Percentiles rank a stretch among this genome's conserved stretches.
Conservation (phyloP, 2,888 invertebrate genomes). For the Arge pagana region DNA sequence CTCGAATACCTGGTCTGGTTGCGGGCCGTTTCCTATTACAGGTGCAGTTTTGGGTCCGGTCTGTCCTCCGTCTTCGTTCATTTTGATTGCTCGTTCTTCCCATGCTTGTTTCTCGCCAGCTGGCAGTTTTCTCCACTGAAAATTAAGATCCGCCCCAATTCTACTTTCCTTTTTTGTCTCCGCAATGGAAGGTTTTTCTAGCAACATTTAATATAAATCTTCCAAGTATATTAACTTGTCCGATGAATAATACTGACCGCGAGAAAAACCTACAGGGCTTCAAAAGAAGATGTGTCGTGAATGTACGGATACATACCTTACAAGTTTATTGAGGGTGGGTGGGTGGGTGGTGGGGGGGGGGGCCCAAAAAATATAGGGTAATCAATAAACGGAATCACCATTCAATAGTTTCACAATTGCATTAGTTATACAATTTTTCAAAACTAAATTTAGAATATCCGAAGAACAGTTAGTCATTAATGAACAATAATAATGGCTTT, state of each 20-base stretch:
- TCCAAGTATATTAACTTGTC: background rate
- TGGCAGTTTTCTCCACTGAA: slow-evolving; percentile 91
- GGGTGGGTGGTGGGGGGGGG: too few relatives aligned
- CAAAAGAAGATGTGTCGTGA: slow-evolving; percentile 20
- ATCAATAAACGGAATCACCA: too few relatives aligned
- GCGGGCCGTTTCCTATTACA: slow-evolving; percentile 42
- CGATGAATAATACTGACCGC: background rate
- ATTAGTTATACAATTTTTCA: too few relatives aligned
- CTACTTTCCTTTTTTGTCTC: background rate
- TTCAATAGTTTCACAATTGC: too few relatives aligned
- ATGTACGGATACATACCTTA: slow-evolving; percentile 11
- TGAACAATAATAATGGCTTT: too few relatives aligned
- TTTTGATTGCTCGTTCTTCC: slow-evolving; percentile 89
- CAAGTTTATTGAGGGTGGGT: too few relatives aligned
- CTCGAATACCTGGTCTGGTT: slow-evolving; percentile 70
- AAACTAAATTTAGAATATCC: too few relatives aligned
- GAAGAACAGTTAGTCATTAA: too few relatives aligned
- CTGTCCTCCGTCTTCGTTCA: slow-evolving; percentile 85
- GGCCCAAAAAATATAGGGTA: too few relatives aligned
- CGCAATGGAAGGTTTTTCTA: slow-evolving; percentile 18
- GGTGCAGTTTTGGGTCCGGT: slow-evolving; percentile 47
- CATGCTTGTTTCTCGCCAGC: slow-evolving; percentile 88
- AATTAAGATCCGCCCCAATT: slow-evolving; percentile 18
- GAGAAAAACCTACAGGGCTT: slow-evolving; percentile 19
- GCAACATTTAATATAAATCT: background rate